Percentiles rank a stretch among this genome's conserved stretches.
These are phyloP conservation scores for Podargus strigoides DNA, from an alignment of 2,797 vertebrate genomes.

Conservation along the genomic window DNA sequence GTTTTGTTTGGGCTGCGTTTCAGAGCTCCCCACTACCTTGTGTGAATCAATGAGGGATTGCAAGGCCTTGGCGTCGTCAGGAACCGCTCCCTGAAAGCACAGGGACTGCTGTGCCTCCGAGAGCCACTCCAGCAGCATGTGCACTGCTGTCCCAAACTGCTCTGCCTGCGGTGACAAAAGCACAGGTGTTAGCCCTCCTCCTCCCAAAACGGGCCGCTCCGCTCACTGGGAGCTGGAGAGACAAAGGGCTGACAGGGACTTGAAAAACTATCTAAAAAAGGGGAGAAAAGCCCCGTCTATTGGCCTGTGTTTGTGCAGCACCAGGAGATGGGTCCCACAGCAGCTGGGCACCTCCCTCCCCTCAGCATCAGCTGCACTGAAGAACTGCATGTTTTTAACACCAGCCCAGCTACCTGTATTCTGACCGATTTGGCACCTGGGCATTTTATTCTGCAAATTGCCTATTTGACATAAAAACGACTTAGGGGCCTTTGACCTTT, in stretches of 20 bases:
- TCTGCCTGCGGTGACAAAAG: constrained; percentile 80
- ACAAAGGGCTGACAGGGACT: neutral
- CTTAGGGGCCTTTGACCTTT: neutral
- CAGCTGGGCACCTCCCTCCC: accelerated
- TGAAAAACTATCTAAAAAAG: accelerated
- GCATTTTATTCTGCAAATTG: neutral
- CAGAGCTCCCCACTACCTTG: constrained; percentile 65
- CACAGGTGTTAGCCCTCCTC: neutral
- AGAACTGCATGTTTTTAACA: neutral
- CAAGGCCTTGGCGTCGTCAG: constrained; percentile 90
- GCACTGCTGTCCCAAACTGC: constrained; percentile 91
- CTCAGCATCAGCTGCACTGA: neutral
- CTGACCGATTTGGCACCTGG: neutral
- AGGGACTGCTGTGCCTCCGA: constrained; percentile 96
- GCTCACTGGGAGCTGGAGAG: too few relatives aligned
- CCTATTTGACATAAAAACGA: neutral
- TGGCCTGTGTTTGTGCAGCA: too few relatives aligned
- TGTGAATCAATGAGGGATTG: constrained; percentile 88
- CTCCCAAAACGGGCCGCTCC: too few relatives aligned
- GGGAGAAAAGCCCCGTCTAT: accelerated
- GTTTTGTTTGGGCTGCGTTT: accelerated
- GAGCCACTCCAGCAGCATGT: constrained; percentile 95
- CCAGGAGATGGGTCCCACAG: neutral
- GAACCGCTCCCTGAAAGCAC: constrained; percentile 93
- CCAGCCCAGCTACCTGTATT: neutral